phyloP scores from a whole-genome alignment of 2,113 vertebrate genomes.

The Promerops cafer region DNA sequence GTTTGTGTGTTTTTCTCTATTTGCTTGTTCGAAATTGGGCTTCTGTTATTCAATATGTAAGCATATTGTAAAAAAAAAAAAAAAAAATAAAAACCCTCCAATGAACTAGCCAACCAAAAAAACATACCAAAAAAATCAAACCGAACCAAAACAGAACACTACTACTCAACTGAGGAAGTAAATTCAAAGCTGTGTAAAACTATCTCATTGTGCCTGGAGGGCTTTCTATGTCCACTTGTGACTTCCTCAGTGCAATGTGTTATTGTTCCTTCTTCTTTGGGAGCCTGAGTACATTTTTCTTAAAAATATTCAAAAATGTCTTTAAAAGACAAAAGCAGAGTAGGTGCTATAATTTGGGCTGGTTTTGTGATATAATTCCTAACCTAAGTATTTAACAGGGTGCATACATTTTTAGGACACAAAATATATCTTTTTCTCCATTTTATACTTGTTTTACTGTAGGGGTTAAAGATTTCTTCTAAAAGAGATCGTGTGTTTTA shows the following conservation, averaged over 20 bases:
- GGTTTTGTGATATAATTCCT: not conserved
- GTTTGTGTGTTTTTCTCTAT: not conserved
- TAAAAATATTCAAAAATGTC: not conserved
- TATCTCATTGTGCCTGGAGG: not conserved
- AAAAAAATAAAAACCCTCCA: not conserved
- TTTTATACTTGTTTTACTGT: not conserved
- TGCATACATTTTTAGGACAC: not conserved
- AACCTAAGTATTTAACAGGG: not conserved
- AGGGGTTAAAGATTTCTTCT: not conserved
- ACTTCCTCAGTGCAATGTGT: not conserved
- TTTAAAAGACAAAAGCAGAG: not conserved
- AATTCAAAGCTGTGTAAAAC: not conserved
- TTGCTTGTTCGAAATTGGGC: not conserved
- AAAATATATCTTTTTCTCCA: not conserved
- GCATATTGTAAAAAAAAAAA: accelerated
- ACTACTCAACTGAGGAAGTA: not conserved
- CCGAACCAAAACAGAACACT: not conserved
- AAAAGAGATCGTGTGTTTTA: not conserved
- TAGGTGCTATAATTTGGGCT: not conserved
- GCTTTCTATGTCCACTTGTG: not conserved
- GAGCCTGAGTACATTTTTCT: not conserved
- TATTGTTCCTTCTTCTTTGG: not conserved
- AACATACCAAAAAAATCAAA: not conserved
- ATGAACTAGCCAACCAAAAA: not conserved
- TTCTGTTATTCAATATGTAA: not conserved